phyloP scores from a whole-genome alignment of 2,797 vertebrate species.

The Limnodromus scolopaceus region DNA sequence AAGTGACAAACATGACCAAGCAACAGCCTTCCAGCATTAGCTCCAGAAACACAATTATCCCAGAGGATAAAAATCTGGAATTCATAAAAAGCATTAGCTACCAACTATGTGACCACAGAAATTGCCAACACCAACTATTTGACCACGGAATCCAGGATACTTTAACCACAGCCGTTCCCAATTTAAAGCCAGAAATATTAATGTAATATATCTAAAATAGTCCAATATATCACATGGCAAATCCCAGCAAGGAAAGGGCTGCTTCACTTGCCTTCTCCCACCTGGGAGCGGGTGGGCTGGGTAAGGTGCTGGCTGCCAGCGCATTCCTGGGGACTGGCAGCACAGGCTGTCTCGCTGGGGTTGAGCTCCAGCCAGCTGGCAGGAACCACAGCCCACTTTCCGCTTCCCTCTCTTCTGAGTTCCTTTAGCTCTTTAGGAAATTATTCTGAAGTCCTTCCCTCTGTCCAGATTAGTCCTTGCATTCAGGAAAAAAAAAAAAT shows the following conservation, averaged over 20 bases:
- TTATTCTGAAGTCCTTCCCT: not conserved
- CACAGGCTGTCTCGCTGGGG: not conserved
- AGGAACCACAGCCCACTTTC: not conserved
- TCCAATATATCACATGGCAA: not conserved
- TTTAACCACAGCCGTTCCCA: constrained; percentile 27
- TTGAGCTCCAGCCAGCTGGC: constrained; percentile 27
- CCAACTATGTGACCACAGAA: constrained; percentile 58
- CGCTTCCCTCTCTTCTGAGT: not conserved
- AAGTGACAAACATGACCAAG: not conserved
- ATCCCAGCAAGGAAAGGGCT: not conserved
- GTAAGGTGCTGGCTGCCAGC: not conserved
- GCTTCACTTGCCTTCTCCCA: not conserved
- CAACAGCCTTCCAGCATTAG: not conserved
- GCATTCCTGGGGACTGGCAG: not conserved
- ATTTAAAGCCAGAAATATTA: constrained; percentile 40
- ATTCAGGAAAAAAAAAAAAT: not conserved
- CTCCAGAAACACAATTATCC: not conserved
- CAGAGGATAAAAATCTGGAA: constrained; percentile 56
- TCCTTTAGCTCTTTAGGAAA: constrained; percentile 40
- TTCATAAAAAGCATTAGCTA: constrained; percentile 56
- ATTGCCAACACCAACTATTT: constrained; percentile 49
- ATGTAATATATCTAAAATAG: constrained; percentile 3
- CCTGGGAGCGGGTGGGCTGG: not conserved
- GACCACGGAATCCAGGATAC: constrained; percentile 6
- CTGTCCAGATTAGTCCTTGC: not conserved